phyloP scores from a whole-genome alignment of 1,140 invertebrate genomes.

The Drosophila watanabei region DNA sequence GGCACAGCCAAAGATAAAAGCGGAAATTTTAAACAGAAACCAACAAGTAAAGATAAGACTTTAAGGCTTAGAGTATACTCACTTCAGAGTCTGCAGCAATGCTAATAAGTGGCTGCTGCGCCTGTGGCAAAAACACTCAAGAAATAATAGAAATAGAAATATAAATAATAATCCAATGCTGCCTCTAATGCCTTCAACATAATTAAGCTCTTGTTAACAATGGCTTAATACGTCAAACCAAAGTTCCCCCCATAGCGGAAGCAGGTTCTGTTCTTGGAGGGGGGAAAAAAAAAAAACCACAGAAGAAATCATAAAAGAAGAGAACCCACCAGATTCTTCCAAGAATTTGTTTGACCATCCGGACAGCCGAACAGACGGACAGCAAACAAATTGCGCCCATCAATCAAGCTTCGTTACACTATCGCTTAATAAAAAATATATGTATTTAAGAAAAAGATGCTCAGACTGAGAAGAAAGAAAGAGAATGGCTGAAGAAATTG shows the following conservation, averaged over 20 bases:
- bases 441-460: neutral
- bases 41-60: neutral
- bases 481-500: constrained; percentile 23
- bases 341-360: constrained; percentile 30
- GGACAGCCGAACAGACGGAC: constrained; percentile 7
- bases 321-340: constrained; percentile 20
- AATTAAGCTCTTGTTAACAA: constrained; percentile 73
- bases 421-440: neutral
- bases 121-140: constrained; percentile 31
- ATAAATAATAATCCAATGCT: constrained; percentile 30
- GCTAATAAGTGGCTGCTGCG: constrained; percentile 17
- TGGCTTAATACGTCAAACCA: constrained; percentile 51
- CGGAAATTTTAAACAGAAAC: neutral
- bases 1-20: constrained; percentile 14
- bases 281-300: neutral
- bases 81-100: constrained; percentile 1
- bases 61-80: constrained; percentile 11
- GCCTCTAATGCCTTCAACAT: constrained; percentile 40
- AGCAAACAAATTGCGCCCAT: constrained; percentile 45
- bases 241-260: constrained; percentile 52
- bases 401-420: constrained; percentile 34
- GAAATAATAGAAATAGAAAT: constrained; percentile 31
- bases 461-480: constrained; percentile 1
- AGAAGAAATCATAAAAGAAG: constrained; percentile 26
- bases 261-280: constrained; percentile 44